Conservation (phyloP, 2,888 invertebrate species). For the Acleris emargana region DNA sequence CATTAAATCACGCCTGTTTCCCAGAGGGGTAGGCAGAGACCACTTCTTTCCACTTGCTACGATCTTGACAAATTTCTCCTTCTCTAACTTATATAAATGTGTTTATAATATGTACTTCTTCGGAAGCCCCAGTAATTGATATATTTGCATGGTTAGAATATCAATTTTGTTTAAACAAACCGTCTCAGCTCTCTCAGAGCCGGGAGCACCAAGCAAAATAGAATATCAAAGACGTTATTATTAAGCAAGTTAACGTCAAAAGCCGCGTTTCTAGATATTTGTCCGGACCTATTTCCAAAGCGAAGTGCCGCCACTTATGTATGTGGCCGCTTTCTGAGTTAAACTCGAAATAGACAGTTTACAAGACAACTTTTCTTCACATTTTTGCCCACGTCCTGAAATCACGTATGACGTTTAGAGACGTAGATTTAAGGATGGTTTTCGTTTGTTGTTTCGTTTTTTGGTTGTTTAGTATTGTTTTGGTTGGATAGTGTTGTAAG, state of each 20-base stretch:
- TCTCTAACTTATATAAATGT: too few species aligned
- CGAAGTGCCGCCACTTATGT: constrained; percentile 30
- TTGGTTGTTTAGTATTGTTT: constrained; percentile 42
- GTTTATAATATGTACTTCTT: too few species aligned
- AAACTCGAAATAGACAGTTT: constrained; percentile 22
- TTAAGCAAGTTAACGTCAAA: constrained; percentile 25
- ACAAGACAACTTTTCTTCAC: constrained; percentile 8
- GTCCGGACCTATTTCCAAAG: constrained; percentile 28
- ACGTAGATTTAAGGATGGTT: constrained; percentile 5
- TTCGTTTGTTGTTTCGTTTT: constrained; percentile 31
- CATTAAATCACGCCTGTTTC: too few species aligned
- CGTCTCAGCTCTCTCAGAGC: not conserved
- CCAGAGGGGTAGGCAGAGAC: too few species aligned
- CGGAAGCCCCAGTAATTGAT: too few species aligned
- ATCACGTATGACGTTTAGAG: not conserved
- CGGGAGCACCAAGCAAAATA: constrained; percentile 6
- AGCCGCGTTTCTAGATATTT: constrained; percentile 30
- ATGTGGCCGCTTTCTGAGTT: constrained; percentile 29
- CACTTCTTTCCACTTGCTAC: too few species aligned
- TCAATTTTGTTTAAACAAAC: too few species aligned
- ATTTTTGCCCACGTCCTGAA: not conserved
- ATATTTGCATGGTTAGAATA: too few species aligned
- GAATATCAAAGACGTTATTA: constrained; percentile 26
- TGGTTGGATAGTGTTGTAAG: constrained; percentile 48
- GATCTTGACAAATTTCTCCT: too few species aligned